phyloP scores from a whole-genome alignment of 2,113 vertebrate species.

The Gallinago paraguaiae region DNA sequence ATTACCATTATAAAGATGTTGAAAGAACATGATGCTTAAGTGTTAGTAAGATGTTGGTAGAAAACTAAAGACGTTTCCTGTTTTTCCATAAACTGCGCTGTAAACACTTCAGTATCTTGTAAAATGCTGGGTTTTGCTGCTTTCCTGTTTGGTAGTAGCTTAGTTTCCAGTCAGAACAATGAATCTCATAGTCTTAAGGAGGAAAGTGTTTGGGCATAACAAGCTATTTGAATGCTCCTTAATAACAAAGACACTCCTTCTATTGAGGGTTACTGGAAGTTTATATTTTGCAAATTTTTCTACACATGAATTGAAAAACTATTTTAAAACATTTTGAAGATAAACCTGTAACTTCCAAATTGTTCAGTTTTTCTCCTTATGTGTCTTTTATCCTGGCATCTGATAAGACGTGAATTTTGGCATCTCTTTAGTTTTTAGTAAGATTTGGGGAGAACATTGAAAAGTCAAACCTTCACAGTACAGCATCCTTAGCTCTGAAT shows the following conservation, averaged over 20 bases:
- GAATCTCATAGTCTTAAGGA: neutral
- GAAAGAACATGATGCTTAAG: neutral
- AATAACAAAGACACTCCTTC: neutral
- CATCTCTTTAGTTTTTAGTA: neutral
- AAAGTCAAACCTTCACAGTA: neutral
- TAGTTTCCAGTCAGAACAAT: neutral
- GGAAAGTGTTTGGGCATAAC: neutral
- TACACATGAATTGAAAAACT: neutral
- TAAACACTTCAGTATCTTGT: neutral
- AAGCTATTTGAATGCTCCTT: neutral
- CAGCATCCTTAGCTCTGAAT: neutral
- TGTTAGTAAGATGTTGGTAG: neutral
- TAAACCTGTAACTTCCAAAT: neutral
- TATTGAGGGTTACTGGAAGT: neutral
- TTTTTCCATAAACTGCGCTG: neutral
- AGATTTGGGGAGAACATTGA: neutral
- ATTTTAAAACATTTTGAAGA: neutral
- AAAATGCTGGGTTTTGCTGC: neutral
- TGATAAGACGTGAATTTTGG: neutral
- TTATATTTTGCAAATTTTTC: neutral
- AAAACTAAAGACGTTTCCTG: neutral
- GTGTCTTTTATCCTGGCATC: neutral
- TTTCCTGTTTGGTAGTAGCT: neutral
- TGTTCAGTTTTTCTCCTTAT: neutral
- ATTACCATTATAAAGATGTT: neutral